Base-by-base conservation (phyloP, 1,140 invertebrate genomes). In the Eumaeus atala region DNA sequence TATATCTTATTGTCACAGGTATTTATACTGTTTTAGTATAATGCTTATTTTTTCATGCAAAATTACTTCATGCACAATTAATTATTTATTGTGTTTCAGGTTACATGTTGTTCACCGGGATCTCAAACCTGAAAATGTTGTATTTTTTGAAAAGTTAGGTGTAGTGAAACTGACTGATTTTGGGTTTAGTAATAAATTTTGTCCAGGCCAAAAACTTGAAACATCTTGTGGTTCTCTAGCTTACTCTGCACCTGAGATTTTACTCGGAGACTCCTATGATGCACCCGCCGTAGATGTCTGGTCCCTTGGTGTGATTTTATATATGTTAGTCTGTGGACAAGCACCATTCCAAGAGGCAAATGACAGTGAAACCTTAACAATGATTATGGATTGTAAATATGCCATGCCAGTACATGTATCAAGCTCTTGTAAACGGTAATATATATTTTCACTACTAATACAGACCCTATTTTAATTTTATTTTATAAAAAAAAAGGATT, bases 371-470 rank as follows among this genome's bases (percentile, higher is more conserved):
- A 99, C 98, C 0, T 87, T 99, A 11, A 99, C 97, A 1, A 99
- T 98, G 96, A 99, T 99, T 61, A 98, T 99, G 95, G 98, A 99
- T 81, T 99, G 97, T 89, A 98, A 98, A 91, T 99, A 99, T 80
- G 93, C 93, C 48, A 93, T 99, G 69, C 97, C 98, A 53, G 77
- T 90, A 21, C 93, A 97, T 83, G 92, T 99, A 21, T 96, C 96
- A n/a, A 87, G 90, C 16, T 91, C 91, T 55, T 99, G 97, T 84
- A 92, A 92, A 88, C 92, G 91, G 94, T 95, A 84, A 77, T 16
- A 72, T 17, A 58, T 0, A 55, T 9, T 44, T 16, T 44, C 7
- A n/a, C 9, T n/a, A 44, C n/a, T 16, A 9, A 44, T 7, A 17
- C 12, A 44, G 18, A 44, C 14, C 5, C 0, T 44, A 10, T 3